Conservation (phyloP, 2,888 invertebrate genomes). For the Andrena bucephala region DNA sequence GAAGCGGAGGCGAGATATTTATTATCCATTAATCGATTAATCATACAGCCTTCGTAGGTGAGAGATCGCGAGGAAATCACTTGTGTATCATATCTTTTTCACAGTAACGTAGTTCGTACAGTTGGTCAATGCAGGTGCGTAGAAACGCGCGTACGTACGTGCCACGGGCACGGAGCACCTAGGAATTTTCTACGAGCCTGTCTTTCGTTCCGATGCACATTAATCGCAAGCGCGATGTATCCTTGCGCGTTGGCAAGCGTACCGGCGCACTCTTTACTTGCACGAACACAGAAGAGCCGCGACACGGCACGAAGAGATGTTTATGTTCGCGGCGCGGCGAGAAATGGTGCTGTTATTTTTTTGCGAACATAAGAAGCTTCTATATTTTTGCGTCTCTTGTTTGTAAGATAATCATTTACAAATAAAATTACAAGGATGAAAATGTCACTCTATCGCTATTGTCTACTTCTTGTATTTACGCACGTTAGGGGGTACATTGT, state of each 20-base stretch:
- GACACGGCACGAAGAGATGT: constrained; percentile 37
- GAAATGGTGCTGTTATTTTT: constrained; percentile 82
- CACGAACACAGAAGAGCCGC: constrained; percentile 59
- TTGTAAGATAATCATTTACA: constrained; percentile 82
- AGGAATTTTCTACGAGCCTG: constrained; percentile 69
- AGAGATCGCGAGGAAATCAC: constrained; percentile 60
- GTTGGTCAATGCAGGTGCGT: constrained; percentile 41
- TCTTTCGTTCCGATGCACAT: constrained; percentile 73
- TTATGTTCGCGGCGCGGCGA: constrained; percentile 68
- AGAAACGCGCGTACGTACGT: constrained; percentile 47
- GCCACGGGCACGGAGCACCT: constrained; percentile 62
- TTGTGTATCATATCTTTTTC: constrained; percentile 65
- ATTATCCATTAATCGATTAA: constrained; percentile 59
- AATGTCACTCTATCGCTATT: constrained; percentile 7
- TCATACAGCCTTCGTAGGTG: constrained; percentile 48
- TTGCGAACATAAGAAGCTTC: constrained; percentile 81
- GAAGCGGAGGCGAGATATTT: constrained; percentile 29
- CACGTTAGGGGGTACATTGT: not conserved
- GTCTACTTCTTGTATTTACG: not conserved
- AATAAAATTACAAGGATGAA: constrained; percentile 75
- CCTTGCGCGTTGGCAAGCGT: constrained; percentile 49
- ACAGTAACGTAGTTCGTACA: constrained; percentile 61
- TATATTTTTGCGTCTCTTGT: constrained; percentile 83
- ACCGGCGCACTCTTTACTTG: constrained; percentile 58
- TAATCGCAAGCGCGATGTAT: constrained; percentile 60